Percentiles rank a stretch among this genome's conserved stretches.
Conservation (phyloP, 2,888 invertebrate species). For the Crematogaster levior region DNA sequence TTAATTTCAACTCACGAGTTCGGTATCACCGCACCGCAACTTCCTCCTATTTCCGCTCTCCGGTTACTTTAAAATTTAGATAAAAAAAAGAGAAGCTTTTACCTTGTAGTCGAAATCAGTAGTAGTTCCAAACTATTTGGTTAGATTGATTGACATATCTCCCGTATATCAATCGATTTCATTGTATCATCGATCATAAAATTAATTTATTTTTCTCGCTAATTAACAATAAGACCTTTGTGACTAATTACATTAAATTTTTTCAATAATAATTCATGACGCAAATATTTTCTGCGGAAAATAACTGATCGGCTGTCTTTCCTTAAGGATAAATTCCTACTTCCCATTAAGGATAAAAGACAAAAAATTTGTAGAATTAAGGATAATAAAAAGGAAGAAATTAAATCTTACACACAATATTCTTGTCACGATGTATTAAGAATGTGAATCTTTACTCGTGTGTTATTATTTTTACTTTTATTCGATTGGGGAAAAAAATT, state of each 20-base stretch:
- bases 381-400: not conserved
- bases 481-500: not conserved
- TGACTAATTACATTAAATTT: not conserved
- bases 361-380: not conserved
- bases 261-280: not conserved
- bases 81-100: not conserved
- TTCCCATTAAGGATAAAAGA: not conserved
- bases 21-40: not conserved
- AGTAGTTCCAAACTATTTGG: no score
- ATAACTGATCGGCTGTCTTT: not conserved
- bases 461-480: not conserved
- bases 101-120: not conserved
- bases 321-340: not conserved
- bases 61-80: not conserved
- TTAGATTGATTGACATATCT: not conserved
- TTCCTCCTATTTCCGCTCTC: not conserved
- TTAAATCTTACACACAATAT: not conserved
- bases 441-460: not conserved
- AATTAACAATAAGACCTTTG: not conserved
- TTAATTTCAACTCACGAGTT: constrained; percentile 3
- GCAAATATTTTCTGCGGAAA: not conserved
- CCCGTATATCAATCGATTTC: not conserved
- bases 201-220: not conserved
- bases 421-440: not conserved
- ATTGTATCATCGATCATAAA: not conserved